These are phyloP conservation scores for Gerris lacustris DNA, from an alignment of 2,888 invertebrate genomes.

Conservation along the genomic window DNA sequence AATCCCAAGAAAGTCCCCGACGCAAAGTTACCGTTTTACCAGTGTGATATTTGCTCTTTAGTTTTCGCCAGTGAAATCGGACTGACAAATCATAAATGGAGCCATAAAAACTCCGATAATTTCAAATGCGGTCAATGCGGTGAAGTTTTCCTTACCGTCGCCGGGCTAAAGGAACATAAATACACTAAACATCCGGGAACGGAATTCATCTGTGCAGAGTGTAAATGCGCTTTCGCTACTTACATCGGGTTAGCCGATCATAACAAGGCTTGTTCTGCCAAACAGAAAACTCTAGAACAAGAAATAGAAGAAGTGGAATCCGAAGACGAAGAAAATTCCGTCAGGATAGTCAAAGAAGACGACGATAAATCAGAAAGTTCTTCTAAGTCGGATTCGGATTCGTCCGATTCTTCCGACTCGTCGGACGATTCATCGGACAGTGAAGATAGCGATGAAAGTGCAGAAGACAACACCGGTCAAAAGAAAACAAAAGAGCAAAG, in stretches of 20 bases:
- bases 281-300: conserved; percentile 21
- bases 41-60: conserved; percentile 24
- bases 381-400: conserved; percentile 14
- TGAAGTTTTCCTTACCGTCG: conserved; percentile 23
- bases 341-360: conserved; percentile 13
- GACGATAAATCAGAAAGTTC: conserved; percentile 8
- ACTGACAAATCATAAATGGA: conserved; percentile 23
- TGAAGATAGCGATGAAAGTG: conserved; percentile 12
- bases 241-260: conserved; percentile 22
- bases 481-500: neutral
- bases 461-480: conserved; percentile 6
- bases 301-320: conserved; percentile 23
- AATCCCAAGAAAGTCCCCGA: neutral
- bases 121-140: conserved; percentile 27
- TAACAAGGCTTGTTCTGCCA: conserved; percentile 22
- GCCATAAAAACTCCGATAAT: conserved; percentile 23
- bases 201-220: conserved; percentile 25
- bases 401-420: conserved; percentile 8
- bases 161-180: conserved; percentile 19
- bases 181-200: conserved; percentile 21
- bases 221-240: conserved; percentile 24
- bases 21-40: conserved; percentile 23
- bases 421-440: conserved; percentile 2
- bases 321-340: conserved; percentile 23
- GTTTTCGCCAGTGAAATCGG: conserved; percentile 26